Base-by-base conservation (phyloP, 1,140 invertebrate species). In the Drosophila arizonae region DNA sequence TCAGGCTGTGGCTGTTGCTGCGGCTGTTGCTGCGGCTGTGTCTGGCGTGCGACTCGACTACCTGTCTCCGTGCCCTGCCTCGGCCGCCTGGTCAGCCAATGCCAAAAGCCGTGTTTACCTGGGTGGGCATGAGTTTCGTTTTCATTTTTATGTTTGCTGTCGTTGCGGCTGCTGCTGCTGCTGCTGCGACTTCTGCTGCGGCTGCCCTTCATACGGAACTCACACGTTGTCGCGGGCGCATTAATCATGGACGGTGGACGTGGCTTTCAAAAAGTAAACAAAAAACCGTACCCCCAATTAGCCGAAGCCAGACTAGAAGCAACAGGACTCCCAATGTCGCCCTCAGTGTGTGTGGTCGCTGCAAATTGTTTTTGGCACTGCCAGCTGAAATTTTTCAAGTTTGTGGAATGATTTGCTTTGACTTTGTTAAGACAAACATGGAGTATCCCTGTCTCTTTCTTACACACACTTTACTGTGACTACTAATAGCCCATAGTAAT, bases 221-320 rank as follows among this genome's bases (percentile, higher is more conserved):
- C 84, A 88, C 84, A 88, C 84, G 71, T 80, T 74, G 84, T 71
- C 76, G 77, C 84, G 79, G 67, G 76, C 84, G 79, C 84, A 88
- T 88, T 88, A 88, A 88, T 88, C 84, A 88, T 80, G 66, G 46
- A 56, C 64, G 30, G 57, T 46, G 48, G 58, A 58, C 68, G 36
- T 39, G 41, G 54, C 72, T 50, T 66, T 39, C 65, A 74, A 74
- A 60, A 70, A 69, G 68, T 63, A 51, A 86, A 46, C 51, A 61
- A 36, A 24, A 54, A 21, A 68, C 63, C 71, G 52, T 60, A 87
- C 41, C 68, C 66, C 82, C 82, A 87, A 86, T 86, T 86, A 86
- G 79, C 36, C 68, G 67, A 62, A 36, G 62, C 43, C 67, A 65
- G 71, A 41, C 62, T 28, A 30, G 26, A 13, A 21, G 24, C 54